Conservation (phyloP, 2,797 vertebrate species). For the Trachurus trachurus region DNA sequence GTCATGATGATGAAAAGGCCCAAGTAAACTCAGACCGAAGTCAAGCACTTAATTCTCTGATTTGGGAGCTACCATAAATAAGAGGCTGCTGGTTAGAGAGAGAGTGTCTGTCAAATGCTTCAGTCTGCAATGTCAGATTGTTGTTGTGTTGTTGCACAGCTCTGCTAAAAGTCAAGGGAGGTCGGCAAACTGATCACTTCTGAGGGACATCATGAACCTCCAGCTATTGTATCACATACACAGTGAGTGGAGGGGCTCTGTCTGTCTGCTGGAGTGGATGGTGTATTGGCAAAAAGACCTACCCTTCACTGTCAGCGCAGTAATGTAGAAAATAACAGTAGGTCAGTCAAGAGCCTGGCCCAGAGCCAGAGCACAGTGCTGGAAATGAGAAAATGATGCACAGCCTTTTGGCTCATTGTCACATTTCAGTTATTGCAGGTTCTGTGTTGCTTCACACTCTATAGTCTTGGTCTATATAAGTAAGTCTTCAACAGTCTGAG, state of each 20-base stretch:
- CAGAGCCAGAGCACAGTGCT: constrained; percentile 22
- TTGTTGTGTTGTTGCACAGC: constrained; percentile 23
- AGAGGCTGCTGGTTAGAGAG: neutral
- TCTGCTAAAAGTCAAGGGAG: constrained; percentile 20
- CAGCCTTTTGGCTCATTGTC: constrained; percentile 5
- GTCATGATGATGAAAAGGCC: neutral
- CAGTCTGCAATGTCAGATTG: constrained; percentile 32
- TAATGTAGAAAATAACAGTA: constrained; percentile 51
- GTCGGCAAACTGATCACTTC: constrained; percentile 16
- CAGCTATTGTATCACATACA: constrained; percentile 17
- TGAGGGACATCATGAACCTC: constrained; percentile 45
- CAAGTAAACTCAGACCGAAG: neutral
- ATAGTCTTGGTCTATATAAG: too few species aligned
- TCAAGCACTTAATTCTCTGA: neutral
- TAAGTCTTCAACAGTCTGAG: too few species aligned
- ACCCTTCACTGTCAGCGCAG: constrained; percentile 23
- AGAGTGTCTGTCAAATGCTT: constrained; percentile 5
- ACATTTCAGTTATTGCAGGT: neutral
- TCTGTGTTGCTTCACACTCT: constrained; percentile 11
- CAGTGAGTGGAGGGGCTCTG: neutral
- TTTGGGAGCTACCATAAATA: neutral
- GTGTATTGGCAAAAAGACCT: constrained; percentile 38
- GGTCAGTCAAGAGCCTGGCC: constrained; percentile 31
- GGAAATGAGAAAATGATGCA: constrained; percentile 46
- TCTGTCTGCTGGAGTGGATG: constrained; percentile 30